Evolutionary conservation across 2,888 invertebrate genomes (phyloP).

Genomic region (Thymelicus sylvestris): DNA sequence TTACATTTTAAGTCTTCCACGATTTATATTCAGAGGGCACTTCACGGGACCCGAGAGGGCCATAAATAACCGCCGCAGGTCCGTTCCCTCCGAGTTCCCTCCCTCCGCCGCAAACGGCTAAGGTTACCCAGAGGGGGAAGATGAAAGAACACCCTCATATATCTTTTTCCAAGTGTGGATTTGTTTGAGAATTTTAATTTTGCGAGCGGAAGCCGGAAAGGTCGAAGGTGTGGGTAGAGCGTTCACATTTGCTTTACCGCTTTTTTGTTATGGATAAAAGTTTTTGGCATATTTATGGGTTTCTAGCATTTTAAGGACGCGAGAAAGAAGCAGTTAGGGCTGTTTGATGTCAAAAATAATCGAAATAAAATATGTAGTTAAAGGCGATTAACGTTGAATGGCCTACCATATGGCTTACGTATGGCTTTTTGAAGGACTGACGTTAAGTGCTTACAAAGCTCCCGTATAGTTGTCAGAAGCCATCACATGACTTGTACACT

Average conservation of each 20-base stretch:
- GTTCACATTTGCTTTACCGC: constrained; percentile 41
- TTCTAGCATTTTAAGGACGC: neutral
- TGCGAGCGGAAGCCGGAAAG: constrained; percentile 61
- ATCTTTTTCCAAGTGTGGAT: constrained; percentile 82
- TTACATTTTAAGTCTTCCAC: constrained; percentile 76
- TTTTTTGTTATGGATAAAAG: constrained; percentile 8
- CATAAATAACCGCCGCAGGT: constrained; percentile 80
- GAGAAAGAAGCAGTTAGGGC: too few relatives aligned
- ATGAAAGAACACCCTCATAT: constrained; percentile 82
- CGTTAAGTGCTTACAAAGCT: too few relatives aligned
- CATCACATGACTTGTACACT: too few relatives aligned
- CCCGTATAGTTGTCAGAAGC: too few relatives aligned
- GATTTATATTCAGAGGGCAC: constrained; percentile 82
- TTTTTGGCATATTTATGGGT: constrained; percentile 17
- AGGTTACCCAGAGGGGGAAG: constrained; percentile 76
- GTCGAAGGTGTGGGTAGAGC: constrained; percentile 43
- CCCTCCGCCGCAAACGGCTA: constrained; percentile 73
- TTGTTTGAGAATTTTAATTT: constrained; percentile 82
- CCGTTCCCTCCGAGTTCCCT: constrained; percentile 59
- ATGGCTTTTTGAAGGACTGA: too few relatives aligned
- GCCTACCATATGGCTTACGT: too few relatives aligned
- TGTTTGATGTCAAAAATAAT: too few relatives aligned
- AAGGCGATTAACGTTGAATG: too few relatives aligned
- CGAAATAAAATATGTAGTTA: too few relatives aligned
- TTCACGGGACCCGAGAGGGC: constrained; percentile 80